Base-by-base conservation (phyloP, 2,113 vertebrate genomes). In the Thalassoma bifasciatum region DNA sequence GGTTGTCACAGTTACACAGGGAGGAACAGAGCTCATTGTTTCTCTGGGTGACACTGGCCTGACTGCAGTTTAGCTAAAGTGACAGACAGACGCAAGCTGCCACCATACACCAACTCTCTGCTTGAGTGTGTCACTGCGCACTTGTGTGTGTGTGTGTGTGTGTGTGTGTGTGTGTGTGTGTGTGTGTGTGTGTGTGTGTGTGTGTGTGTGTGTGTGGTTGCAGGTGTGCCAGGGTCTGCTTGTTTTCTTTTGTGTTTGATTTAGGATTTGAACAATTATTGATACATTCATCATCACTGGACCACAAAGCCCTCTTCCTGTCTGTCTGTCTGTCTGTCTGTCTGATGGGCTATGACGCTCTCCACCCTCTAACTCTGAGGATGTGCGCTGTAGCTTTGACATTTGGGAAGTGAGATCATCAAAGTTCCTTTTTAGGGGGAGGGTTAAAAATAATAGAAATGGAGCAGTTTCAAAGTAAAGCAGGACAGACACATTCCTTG, bases 331-430 rank as follows among this genome's bases (percentile, higher is more conserved):
- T 64, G 53, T 37, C 52, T 50, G 19, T 12, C 71, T 56, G 77
- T 44, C 75, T 72, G 71, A 80, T 70, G 62, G 77, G 65, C 34
- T 10, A 57, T 67, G 68, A 77, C 64, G 69, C 78, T 69, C 52
- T 38, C 56, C 70, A 56, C 70, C 61, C 69, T 73, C 75, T 56
- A 37, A 82, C 65, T 82, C 58, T 60, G 90, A 83, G 81, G 73
- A 83, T 91, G 88, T 79, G 85, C 88, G 85, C 58, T 86, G 51
- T 59, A 10, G 66, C 63, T n/a, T 36, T 91, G 91, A 83, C 90
- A 92, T 93, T 93, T 92, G 72, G 72, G 83, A 83, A 86, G 81
- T 84, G 67, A 91, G 80, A 90, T 81, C 84, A 88, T 71, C 78
- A 71, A 77, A 83, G 82, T 86, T 83, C 56, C 75, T 77, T 12